These are phyloP conservation scores for Balanococcus diminutus DNA, from an alignment of 2,888 invertebrate genomes.

Conservation along the genomic window DNA sequence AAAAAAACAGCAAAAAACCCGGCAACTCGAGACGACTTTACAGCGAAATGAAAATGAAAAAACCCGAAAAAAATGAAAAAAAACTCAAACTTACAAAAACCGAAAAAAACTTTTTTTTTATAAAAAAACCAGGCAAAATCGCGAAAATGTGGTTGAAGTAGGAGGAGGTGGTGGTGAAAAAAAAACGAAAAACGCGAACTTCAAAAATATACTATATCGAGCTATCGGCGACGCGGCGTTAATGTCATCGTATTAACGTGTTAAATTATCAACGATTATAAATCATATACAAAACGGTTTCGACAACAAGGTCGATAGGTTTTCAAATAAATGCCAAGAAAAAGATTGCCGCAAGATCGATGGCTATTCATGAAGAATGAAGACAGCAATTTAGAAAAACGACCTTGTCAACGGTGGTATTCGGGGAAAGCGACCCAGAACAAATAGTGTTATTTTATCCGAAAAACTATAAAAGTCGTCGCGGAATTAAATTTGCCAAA, in stretches of 20 bases:
- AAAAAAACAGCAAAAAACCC: not conserved
- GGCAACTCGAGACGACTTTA: not conserved
- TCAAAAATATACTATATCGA: conserved; percentile 26
- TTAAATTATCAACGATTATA: conserved; percentile 47
- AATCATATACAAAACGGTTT: conserved; percentile 44
- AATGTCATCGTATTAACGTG: conserved; percentile 51
- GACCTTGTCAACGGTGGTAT: conserved; percentile 52
- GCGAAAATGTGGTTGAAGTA: not conserved
- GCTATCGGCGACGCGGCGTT: conserved; percentile 33
- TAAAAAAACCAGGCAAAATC: not conserved
- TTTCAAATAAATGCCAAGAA: conserved; percentile 55
- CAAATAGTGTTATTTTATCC: conserved; percentile 52
- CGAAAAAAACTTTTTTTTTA: not conserved
- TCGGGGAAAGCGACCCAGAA: conserved; percentile 52
- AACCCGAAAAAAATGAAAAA: not conserved
- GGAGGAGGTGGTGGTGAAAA: too few species aligned
- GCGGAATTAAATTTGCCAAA: conserved; percentile 51
- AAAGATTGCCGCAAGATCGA: conserved; percentile 55
- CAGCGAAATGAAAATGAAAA: not conserved
- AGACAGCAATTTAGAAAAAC: conserved; percentile 53
- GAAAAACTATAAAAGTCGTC: conserved; percentile 53
- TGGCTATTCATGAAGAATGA: conserved; percentile 54
- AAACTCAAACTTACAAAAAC: not conserved
- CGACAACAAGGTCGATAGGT: conserved; percentile 53
- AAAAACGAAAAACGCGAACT: not conserved